A percentile compares a stretch with the other conserved stretches of the same genome.
Evolutionary conservation across 35 echinoderm and acorn worm species (phyloP).

Genomic region (Anneissia japonica): DNA sequence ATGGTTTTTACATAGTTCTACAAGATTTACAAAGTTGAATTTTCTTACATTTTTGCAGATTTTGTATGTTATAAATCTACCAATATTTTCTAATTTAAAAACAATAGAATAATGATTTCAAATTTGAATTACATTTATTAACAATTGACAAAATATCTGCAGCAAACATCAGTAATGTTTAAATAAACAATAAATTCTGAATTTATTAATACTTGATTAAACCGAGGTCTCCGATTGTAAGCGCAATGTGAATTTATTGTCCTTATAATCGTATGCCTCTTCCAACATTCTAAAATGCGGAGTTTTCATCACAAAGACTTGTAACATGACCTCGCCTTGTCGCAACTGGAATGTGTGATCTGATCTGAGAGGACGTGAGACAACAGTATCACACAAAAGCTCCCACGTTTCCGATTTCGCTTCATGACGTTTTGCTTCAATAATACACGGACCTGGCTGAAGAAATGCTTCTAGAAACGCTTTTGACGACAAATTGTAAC

Average conservation of each 20-base stretch:
- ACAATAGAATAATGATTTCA: too few relatives aligned
- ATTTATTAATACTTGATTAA: conserved; percentile 23
- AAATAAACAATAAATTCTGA: too few relatives aligned
- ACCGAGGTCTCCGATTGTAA: conserved; percentile 96
- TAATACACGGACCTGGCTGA: conserved; percentile 68
- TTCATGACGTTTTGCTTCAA: conserved; percentile 49
- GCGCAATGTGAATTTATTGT: conserved; percentile 80
- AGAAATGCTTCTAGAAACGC: conserved; percentile 92
- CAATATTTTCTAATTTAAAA: too few relatives aligned
- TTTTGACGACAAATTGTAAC: conserved; percentile 82
- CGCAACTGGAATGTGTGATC: conserved; percentile 79
- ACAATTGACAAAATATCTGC: too few relatives aligned
- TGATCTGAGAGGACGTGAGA: conserved; percentile 64
- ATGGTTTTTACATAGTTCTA: too few relatives aligned
- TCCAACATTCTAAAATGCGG: conserved; percentile 84
- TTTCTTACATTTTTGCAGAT: too few relatives aligned
- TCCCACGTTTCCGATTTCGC: conserved; percentile 58
- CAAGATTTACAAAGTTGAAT: too few relatives aligned
- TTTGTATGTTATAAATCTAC: too few relatives aligned
- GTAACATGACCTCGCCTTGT: conserved; percentile 64
- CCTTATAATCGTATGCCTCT: conserved; percentile 88
- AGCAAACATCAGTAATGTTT: too few relatives aligned
- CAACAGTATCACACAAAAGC: conserved; percentile 76
- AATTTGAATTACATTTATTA: too few relatives aligned
- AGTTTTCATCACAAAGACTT: conserved; percentile 85